phyloP scores from a whole-genome alignment of 1,140 invertebrate genomes.

The Druon quercuslanigerum region DNA sequence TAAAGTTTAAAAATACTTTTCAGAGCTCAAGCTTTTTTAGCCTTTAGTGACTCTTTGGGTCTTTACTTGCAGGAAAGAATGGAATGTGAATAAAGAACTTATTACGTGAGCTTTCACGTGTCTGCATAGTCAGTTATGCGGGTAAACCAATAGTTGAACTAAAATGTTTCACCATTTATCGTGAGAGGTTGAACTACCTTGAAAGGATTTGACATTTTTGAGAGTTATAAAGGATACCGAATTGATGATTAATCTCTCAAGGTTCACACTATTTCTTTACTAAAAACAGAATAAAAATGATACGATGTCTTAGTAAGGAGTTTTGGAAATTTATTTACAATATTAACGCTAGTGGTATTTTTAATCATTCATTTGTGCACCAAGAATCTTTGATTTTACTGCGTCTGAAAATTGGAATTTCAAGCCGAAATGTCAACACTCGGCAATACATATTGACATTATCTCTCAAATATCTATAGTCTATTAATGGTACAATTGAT shows the following conservation, averaged over 20 bases:
- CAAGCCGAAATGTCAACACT: no score
- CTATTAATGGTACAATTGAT: no score
- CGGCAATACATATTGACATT: no score
- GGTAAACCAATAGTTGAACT: background rate
- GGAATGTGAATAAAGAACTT: slow-evolving; percentile 7
- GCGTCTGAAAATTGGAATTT: no score
- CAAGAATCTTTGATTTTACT: no score
- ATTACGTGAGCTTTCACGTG: background rate
- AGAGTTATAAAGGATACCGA: background rate
- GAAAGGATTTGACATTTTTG: background rate
- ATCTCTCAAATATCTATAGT: no score
- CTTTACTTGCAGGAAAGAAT: background rate
- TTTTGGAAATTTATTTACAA: no score
- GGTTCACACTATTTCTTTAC: background rate
- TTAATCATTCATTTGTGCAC: no score
- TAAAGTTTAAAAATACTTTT: background rate
- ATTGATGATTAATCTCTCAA: background rate
- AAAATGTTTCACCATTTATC: slow-evolving; percentile 11
- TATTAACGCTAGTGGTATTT: no score
- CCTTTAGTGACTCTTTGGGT: background rate
- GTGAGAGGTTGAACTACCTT: background rate
- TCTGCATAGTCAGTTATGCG: background rate
- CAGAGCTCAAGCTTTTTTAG: no score
- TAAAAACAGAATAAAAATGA: background rate
- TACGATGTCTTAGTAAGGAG: background rate